These are phyloP conservation scores for Crossaster papposus DNA, from an alignment of 53 echinoderm and acorn worm genomes.

Conservation along the genomic window DNA sequence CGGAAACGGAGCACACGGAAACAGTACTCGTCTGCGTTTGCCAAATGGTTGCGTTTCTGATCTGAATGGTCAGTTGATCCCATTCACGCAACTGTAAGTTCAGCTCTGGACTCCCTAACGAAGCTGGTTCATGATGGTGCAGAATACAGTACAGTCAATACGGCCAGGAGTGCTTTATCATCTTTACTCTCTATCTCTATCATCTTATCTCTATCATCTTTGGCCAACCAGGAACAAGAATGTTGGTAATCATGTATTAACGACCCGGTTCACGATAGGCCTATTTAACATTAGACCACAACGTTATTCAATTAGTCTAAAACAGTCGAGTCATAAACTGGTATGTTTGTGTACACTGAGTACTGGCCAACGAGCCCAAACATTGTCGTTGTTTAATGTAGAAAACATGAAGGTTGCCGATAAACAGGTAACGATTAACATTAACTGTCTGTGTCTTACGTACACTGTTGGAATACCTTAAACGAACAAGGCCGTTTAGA, in stretches of 20 bases:
- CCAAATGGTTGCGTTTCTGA: slow-evolving; percentile 8
- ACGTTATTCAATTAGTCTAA: neutral
- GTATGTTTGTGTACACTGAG: neutral
- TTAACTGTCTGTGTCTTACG: neutral
- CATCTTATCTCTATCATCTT: too few species aligned
- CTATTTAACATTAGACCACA: neutral
- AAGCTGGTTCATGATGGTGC: neutral
- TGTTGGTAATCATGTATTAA: neutral
- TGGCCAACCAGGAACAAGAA: neutral
- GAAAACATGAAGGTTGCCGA: too few species aligned
- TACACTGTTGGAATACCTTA: neutral
- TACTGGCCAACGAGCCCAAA: neutral
- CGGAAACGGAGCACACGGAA: slow-evolving; percentile 14
- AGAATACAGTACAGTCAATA: slow-evolving; percentile 6
- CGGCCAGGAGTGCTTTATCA: neutral
- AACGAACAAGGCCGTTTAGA: neutral
- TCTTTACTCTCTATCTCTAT: too few species aligned
- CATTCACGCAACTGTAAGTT: slow-evolving; percentile 1
- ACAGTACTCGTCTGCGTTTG: slow-evolving; percentile 1
- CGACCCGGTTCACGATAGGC: neutral
- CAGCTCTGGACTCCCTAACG: neutral
- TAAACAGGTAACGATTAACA: too few species aligned
- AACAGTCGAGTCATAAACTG: neutral
- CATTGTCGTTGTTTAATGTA: neutral
- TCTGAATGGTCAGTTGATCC: neutral